Evolutionary conservation across 2,113 vertebrate species (phyloP).

Genomic region (Hippocampus zosterae): DNA sequence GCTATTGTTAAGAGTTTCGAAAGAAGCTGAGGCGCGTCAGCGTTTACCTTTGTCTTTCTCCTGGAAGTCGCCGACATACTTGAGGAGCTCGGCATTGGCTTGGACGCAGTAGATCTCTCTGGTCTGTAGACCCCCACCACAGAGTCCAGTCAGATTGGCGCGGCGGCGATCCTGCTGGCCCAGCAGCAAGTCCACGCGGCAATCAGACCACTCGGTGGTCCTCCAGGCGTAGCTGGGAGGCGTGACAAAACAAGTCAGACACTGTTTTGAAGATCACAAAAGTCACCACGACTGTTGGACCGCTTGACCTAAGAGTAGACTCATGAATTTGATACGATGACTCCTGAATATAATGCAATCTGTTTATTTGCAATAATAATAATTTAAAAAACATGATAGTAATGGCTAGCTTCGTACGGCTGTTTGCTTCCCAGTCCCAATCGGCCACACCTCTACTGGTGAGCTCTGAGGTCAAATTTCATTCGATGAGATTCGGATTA

Average conservation of each 20-base stretch:
- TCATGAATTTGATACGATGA: no score
- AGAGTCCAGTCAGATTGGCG: constrained; percentile 86
- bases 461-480: no score
- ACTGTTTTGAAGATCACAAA: no score
- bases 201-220: constrained; percentile 91
- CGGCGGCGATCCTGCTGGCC: constrained; percentile 92
- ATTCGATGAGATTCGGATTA: no score
- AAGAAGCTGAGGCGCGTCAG: not conserved
- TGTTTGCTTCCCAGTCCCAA: no score
- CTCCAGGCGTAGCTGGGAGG: constrained; percentile 83
- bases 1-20: not conserved
- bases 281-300: no score
- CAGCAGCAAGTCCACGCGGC: constrained; percentile 85
- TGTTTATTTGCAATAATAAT: no score
- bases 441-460: no score
- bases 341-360: no score
- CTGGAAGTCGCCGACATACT: constrained; percentile 74
- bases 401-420: no score
- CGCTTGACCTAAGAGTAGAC: no score
- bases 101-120: constrained; percentile 88
- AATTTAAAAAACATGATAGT: no score
- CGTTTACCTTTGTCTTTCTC: constrained; percentile 83
- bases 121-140: constrained; percentile 89
- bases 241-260: not conserved
- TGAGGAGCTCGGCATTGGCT: constrained; percentile 79